Percentiles rank a stretch among this genome's conserved stretches.
phyloP scores from a whole-genome alignment of 37 sponge, comb jelly and placozoan genomes.

The Cliona cf. orientalis region DNA sequence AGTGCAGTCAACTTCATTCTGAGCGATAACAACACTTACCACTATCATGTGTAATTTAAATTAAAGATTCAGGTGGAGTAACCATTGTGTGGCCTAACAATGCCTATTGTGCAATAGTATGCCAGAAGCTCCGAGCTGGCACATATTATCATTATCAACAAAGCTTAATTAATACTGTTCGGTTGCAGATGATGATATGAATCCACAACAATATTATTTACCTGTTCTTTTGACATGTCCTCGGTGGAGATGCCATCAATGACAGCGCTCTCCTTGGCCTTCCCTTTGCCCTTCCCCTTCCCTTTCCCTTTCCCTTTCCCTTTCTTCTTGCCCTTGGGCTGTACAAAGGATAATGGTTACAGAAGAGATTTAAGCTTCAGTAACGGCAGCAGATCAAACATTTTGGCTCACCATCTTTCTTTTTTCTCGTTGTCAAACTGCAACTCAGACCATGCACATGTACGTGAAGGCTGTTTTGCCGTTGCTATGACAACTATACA shows the following conservation, averaged over 20 bases:
- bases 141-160: no score
- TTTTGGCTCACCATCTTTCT: constrained; percentile 3
- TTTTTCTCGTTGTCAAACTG: background rate
- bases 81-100: no score
- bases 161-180: no score
- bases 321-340: constrained; percentile 48
- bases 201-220: no score
- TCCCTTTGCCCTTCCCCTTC: constrained; percentile 80
- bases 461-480: background rate
- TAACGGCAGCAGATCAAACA: background rate
- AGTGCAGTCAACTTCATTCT: no score
- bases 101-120: no score
- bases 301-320: constrained; percentile 63
- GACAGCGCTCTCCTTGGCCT: constrained; percentile 71
- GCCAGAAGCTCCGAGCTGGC: no score
- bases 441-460: background rate
- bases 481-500: constrained; percentile 2
- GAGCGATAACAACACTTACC: no score
- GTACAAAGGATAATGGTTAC: background rate
- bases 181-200: no score
- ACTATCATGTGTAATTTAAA: no score
- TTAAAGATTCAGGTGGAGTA: no score
- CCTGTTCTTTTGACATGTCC: constrained; percentile 96
- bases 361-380: background rate
- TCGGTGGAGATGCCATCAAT: constrained; percentile 91